Conservation (phyloP, 2,888 invertebrate genomes). For the Perithous albicinctus region DNA sequence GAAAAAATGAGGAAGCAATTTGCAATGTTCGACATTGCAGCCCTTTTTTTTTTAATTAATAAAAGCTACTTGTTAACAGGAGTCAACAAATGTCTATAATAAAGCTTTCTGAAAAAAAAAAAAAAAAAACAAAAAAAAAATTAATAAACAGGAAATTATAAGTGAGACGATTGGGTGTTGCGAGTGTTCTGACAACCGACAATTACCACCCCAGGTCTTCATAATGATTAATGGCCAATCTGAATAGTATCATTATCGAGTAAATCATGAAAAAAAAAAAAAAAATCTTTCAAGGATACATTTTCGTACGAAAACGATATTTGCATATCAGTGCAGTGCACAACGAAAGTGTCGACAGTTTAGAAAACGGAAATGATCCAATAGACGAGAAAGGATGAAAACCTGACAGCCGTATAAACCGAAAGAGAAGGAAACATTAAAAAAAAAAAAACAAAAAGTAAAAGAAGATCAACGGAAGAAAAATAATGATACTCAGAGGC, state of each 20-base stretch:
- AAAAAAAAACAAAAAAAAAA: no score
- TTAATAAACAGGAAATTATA: background rate
- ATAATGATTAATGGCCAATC: constrained; percentile 31
- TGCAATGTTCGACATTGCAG: no score
- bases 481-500: no score
- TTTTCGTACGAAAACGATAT: background rate
- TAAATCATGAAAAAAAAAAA: background rate
- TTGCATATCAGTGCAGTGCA: constrained; percentile 8
- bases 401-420: background rate
- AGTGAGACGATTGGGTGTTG: background rate
- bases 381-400: constrained; percentile 1
- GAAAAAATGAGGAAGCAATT: no score
- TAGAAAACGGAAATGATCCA: background rate
- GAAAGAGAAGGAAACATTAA: background rate
- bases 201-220: constrained; percentile 8
- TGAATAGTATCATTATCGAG: constrained; percentile 1
- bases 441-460: background rate
- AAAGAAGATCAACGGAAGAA: no score
- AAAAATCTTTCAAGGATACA: background rate
- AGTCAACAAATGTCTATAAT: background rate
- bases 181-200: background rate
- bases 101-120: no score
- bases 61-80: background rate
- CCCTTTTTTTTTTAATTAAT: no score
- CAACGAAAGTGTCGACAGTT: constrained; percentile 41